A percentile compares a stretch with the other conserved stretches of the same genome.
Conservation (phyloP, 1,140 invertebrate genomes). For the Apis laboriosa region DNA sequence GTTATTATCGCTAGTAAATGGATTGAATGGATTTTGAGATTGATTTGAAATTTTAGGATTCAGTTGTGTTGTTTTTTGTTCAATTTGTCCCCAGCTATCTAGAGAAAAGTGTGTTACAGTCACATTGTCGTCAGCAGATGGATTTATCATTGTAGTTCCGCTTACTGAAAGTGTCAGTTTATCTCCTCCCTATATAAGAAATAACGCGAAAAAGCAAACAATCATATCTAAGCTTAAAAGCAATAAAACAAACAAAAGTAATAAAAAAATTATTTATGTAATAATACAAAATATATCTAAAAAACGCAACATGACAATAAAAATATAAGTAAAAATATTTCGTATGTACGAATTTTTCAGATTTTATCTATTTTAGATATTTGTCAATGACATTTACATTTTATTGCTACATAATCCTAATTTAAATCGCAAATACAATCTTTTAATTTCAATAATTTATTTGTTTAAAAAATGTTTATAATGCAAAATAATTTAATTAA, state of each 20-base stretch:
- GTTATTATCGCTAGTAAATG: constrained; percentile 70
- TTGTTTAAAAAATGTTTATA: not conserved
- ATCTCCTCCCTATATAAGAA: constrained; percentile 85
- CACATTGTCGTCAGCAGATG: constrained; percentile 75
- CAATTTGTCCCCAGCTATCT: constrained; percentile 79
- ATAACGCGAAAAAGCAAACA: constrained; percentile 74
- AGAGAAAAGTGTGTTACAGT: constrained; percentile 80
- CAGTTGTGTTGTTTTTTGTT: constrained; percentile 78
- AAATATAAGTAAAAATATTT: not conserved
- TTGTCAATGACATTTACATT: not conserved
- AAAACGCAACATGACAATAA: not conserved
- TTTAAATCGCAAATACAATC: not conserved
- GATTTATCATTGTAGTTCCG: constrained; percentile 69
- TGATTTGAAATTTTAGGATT: constrained; percentile 75
- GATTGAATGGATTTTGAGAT: constrained; percentile 79
- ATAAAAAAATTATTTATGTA: not conserved
- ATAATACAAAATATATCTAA: constrained; percentile 8
- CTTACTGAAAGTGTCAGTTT: constrained; percentile 87
- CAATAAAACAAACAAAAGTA: constrained; percentile 18
- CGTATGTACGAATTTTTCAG: not conserved
- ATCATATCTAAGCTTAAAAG: constrained; percentile 69
- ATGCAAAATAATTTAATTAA: constrained; percentile 8
- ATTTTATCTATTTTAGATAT: not conserved
- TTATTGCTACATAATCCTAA: not conserved
- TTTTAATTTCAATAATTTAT: not conserved